A percentile compares a stretch with the other conserved stretches of the same genome.
phyloP scores from a whole-genome alignment of 2,797 vertebrate genomes.

The Pangasius mekongensis region DNA sequence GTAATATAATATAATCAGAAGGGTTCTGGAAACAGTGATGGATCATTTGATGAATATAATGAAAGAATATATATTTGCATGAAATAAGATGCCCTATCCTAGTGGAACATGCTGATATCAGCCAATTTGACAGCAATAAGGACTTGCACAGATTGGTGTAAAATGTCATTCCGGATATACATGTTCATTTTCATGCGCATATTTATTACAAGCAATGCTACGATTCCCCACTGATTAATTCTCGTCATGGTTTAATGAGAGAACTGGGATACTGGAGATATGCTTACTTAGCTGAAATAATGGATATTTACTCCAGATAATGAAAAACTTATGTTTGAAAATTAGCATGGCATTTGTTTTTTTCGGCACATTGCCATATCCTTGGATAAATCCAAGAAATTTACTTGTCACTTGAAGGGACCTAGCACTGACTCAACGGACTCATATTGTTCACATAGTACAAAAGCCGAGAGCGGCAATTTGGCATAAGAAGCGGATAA shows the following conservation, averaged over 20 bases:
- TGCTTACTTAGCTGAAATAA: constrained; percentile 27
- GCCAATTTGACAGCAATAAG: constrained; percentile 1
- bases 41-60: background rate
- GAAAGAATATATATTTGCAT: constrained; percentile 2
- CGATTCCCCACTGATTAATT: constrained; percentile 29
- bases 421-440: constrained; percentile 61
- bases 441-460: constrained; percentile 62
- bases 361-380: background rate
- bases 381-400: background rate
- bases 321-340: constrained; percentile 23
- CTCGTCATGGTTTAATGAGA: constrained; percentile 18
- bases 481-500: constrained; percentile 74
- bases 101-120: background rate
- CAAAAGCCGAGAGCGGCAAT: constrained; percentile 70
- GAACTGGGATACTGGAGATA: background rate
- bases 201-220: constrained; percentile 5
- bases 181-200: constrained; percentile 18
- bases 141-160: background rate
- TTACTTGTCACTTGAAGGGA: background rate
- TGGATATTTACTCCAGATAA: constrained; percentile 20
- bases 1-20: background rate
- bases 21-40: background rate
- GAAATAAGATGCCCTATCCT: background rate
- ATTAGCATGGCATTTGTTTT: constrained; percentile 1
- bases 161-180: constrained; percentile 2